Base-by-base conservation (phyloP, 2,113 vertebrate species). In the Tachycineta bicolor region DNA sequence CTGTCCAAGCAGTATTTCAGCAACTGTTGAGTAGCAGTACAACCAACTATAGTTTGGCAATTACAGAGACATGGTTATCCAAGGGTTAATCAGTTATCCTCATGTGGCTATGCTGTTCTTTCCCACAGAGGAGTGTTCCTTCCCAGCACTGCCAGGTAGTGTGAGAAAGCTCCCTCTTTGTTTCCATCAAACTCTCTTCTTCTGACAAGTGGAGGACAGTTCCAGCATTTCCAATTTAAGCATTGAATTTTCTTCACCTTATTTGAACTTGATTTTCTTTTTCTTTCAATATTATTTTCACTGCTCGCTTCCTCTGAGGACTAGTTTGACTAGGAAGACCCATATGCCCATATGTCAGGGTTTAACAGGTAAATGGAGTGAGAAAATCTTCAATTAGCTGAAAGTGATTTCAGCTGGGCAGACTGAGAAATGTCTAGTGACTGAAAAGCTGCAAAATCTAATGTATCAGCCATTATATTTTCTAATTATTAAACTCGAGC, bases 311-410 rank as follows among this genome's bases (percentile, higher is more conserved):
- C 55, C 26, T 93, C 65, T 41, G 15, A 80, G 31, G 59, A 50
- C 55, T 58, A 90, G 15, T 74, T 77, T 82, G 73, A 85, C 79
- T 37, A 50, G 26, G 19, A 92, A 92, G 75, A 85, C 62, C 81
- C 84, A 79, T 34, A 85, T 85, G 86, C 12, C 91, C 94, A 75
- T 94, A 94, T 93, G 87, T 37, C 41, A 49, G 64, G 24, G 14
- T 95, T 91, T 95, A 96, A 39, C 74, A 86, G 71, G 56, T 94
- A 95, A 95, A 87, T 69, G 83, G 68, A 93, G 77, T 78, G 85
- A 89, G 94, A 97, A 96, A 89, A 95, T 93, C 83, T 95, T 85
- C 93, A 97, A 91, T 95, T 94, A 97, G 69, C 81, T 91, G 89
- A 85, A 95, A 84, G 46, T 93, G 5, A 79, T 92, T 96, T 95